Conservation (phyloP, 2,888 invertebrate species). For the Lordiphosa andalusiaca region DNA sequence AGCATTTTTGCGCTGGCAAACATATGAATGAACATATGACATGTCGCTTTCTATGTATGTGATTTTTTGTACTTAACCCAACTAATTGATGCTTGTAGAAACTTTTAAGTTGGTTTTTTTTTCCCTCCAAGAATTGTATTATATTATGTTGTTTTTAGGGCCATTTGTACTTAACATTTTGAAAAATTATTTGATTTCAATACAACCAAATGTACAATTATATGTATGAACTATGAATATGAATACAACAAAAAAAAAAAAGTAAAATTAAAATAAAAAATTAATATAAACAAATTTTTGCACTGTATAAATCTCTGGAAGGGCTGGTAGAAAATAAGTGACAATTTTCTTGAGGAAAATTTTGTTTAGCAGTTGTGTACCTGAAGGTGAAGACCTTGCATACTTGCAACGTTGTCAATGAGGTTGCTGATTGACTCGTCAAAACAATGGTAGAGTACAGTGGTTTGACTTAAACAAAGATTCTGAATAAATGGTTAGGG, state of each 20-base stretch:
- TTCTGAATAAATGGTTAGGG: no score
- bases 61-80: constrained; percentile 10
- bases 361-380: no score
- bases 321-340: no score
- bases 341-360: no score
- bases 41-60: constrained; percentile 14
- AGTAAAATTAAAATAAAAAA: constrained; percentile 1
- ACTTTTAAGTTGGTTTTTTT: constrained; percentile 11
- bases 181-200: constrained; percentile 11
- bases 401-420: no score
- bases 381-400: no score
- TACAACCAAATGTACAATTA: constrained; percentile 25
- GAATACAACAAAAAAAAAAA: constrained; percentile 15
- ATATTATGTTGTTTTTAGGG: constrained; percentile 15
- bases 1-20: constrained; percentile 18
- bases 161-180: constrained; percentile 14
- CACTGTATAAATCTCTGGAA: neutral
- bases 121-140: constrained; percentile 10
- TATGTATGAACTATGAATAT: constrained; percentile 16
- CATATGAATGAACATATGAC: constrained; percentile 1
- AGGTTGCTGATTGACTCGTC: no score
- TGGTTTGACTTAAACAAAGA: no score
- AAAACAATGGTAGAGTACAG: no score
- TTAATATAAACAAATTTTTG: no score
- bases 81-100: neutral